Base-by-base conservation (phyloP, 2,888 invertebrate genomes). In the Candidula unifasciata region DNA sequence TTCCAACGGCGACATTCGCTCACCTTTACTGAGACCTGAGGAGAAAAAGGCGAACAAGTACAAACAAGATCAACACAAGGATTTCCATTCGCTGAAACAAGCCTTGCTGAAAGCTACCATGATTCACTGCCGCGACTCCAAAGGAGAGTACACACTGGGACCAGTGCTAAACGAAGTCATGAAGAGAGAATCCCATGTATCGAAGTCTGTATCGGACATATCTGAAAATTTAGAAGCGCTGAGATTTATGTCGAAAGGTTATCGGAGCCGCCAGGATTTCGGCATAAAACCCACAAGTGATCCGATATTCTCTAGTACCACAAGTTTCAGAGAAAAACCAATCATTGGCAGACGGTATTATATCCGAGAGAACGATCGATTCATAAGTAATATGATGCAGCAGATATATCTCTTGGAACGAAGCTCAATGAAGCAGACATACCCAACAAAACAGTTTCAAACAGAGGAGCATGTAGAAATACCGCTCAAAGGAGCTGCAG, bases 21-120 rank as follows among this genome's bases (percentile, higher is more conserved):
- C 30, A 21, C 21, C 74, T 35, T 44, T 37, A 21, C 2, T 16
- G 60, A 37, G 35, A 21, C n/a, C 78, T 30, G n/a, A 30, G 3
- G 78, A 78, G 6, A 16, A n/a, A 5, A 2, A 60, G 30, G 30
- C 30, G 3, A 54, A 54, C 0, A 21, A 33, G 57, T 35, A 24
- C 44, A 27, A 79, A 8, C 24, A 66, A n/a, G 24, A 24, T 0
- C 35, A 27, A 8, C 18, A 35, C 24, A 69, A 27, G 57, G 80
- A 68, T 16, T n/a, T 57, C n/a, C 30, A 5, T 1, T 35, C 57
- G 1, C n/a, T 66, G 44, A 52, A 80, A 27, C 66, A 80, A 33
- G 68, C 60, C 13, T 64, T 78, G 33, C 60, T 78, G n/a, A 78
- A 78, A 24, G 37, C 78, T 2, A 35, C 78, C 18, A 60, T 78